Conservation (phyloP, 2,888 invertebrate species). For the Thysanoteuthis rhombus region DNA sequence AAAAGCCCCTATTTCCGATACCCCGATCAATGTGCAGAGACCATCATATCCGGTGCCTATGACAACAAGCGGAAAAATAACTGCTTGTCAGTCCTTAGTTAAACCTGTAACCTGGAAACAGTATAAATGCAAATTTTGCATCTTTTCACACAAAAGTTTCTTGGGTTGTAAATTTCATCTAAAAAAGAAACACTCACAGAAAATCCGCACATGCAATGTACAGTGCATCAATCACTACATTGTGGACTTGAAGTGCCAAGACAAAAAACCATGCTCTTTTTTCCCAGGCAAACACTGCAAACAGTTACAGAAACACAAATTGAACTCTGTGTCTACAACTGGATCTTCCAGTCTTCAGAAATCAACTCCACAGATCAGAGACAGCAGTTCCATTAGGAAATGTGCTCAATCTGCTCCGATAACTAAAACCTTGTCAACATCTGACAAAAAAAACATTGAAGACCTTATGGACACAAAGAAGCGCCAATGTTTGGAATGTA, state of each 20-base stretch:
- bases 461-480: neutral
- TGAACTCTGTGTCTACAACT: neutral
- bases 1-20: neutral
- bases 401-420: neutral
- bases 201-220: neutral
- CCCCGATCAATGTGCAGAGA: neutral
- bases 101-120: neutral
- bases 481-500: neutral
- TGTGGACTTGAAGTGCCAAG: neutral
- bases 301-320: neutral
- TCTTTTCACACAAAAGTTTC: neutral
- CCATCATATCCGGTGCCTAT: neutral
- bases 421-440: neutral
- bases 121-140: slow-evolving; percentile 19
- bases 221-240: neutral
- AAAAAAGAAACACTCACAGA: neutral
- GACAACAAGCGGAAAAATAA: neutral
- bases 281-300: neutral
- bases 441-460: neutral
- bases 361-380: neutral
- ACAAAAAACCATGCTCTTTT: neutral
- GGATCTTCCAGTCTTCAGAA: neutral
- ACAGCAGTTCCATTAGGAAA: neutral
- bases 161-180: neutral
- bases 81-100: neutral